These are phyloP conservation scores for Lasioglossum vierecki DNA, from an alignment of 2,888 invertebrate species.

Conservation along the genomic window DNA sequence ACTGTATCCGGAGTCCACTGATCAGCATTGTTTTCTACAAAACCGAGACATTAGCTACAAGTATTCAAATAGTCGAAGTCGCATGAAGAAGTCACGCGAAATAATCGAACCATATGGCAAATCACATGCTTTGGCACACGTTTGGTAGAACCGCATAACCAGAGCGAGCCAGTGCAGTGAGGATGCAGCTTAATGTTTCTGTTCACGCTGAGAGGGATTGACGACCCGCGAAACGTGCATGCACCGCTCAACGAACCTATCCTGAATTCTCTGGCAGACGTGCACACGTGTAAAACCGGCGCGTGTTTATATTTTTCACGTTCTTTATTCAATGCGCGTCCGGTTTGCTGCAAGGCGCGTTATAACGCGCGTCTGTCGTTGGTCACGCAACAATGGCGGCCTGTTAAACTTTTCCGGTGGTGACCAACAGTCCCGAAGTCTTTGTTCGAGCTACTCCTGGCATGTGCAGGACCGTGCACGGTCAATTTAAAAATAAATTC, in stretches of 20 bases:
- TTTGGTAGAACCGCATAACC: not conserved
- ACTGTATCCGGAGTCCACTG: not conserved
- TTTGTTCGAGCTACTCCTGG: not conserved
- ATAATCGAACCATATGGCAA: not conserved
- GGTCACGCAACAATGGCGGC: conserved; percentile 56
- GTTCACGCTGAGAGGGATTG: conserved; percentile 53
- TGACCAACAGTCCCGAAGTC: not conserved
- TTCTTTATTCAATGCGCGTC: conserved; percentile 60
- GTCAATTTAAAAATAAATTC: not conserved
- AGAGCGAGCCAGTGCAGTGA: not conserved
- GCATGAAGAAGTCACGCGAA: conserved; percentile 1
- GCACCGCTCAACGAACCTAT: conserved; percentile 41
- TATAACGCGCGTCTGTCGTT: conserved; percentile 55
- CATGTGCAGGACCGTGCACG: not conserved
- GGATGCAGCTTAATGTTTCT: conserved; percentile 34
- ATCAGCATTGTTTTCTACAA: not conserved
- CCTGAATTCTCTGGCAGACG: conserved; percentile 19
- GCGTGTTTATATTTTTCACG: conserved; percentile 41
- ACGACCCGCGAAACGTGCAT: conserved; percentile 55
- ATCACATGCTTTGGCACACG: not conserved
- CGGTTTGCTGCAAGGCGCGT: conserved; percentile 44
- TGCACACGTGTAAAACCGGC: conserved; percentile 41
- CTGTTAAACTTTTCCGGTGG: conserved; percentile 46
- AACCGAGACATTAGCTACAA: not conserved
- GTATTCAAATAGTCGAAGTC: not conserved